These are phyloP conservation scores for Apodemus sylvaticus DNA, from an alignment of 2,113 vertebrate genomes.

Conservation along the genomic window DNA sequence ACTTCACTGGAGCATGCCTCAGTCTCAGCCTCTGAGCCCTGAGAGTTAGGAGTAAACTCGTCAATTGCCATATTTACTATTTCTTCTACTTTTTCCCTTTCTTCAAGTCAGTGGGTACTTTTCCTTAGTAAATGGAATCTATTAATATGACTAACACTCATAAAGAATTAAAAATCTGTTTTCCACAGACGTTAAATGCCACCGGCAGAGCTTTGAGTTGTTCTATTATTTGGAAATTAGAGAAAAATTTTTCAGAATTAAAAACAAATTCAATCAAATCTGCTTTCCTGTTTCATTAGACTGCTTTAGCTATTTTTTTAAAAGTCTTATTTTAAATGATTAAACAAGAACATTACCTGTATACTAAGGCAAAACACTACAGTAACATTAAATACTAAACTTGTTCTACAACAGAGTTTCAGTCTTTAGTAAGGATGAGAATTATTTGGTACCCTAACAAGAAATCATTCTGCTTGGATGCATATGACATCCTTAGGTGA, in stretches of 20 bases:
- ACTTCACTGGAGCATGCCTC: background rate
- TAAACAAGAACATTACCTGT: background rate
- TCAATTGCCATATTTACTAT: background rate
- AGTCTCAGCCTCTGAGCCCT: background rate
- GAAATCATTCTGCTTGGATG: background rate
- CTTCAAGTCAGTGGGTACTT: background rate
- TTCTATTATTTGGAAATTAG: background rate
- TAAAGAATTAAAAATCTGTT: background rate
- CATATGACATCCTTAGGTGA: background rate
- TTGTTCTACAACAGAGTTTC: background rate
- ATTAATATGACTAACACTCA: background rate
- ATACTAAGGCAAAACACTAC: background rate
- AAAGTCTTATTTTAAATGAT: background rate
- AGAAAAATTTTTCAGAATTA: background rate
- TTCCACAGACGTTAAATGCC: background rate
- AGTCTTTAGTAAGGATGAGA: background rate
- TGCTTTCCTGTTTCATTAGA: background rate
- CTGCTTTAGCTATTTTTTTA: slow-evolving; percentile 2
- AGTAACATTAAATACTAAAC: background rate
- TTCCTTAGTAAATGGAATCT: slow-evolving; percentile 6
- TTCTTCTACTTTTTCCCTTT: background rate
- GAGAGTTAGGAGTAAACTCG: background rate
- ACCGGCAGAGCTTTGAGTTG: background rate
- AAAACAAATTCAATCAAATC: background rate
- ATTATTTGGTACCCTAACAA: background rate